Evolutionary conservation across 2,888 invertebrate species (phyloP).

Genomic region (Seira musarum): DNA sequence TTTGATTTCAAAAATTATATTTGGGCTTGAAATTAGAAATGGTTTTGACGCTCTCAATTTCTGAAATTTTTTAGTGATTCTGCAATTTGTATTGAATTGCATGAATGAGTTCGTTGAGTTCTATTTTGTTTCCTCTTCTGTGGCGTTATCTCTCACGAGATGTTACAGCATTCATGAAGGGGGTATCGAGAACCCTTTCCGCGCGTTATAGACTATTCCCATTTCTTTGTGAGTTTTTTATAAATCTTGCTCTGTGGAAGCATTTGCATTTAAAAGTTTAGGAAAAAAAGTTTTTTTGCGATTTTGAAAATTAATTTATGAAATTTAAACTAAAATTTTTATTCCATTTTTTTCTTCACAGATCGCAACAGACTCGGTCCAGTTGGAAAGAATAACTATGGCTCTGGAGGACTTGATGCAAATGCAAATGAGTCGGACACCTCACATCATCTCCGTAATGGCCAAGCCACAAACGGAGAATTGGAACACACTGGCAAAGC

Average conservation of each 20-base stretch:
- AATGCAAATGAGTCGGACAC: slow-evolving; percentile 55
- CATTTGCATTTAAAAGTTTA: neutral
- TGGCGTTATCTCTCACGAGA: neutral
- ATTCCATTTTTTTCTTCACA: slow-evolving; percentile 31
- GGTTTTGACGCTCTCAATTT: too few species aligned
- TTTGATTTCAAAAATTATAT: too few species aligned
- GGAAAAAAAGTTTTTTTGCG: neutral
- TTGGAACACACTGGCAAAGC: slow-evolving; percentile 40
- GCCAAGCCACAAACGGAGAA: slow-evolving; percentile 43
- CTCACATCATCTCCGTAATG: slow-evolving; percentile 37
- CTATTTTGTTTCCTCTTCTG: neutral
- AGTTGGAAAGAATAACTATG: slow-evolving; percentile 60
- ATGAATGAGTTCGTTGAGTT: too few species aligned
- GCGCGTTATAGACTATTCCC: slow-evolving; percentile 48
- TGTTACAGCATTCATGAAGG: slow-evolving; percentile 52
- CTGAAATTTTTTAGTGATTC: too few species aligned
- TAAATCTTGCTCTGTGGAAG: neutral
- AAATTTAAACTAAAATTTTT: neutral
- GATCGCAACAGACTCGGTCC: slow-evolving; percentile 65
- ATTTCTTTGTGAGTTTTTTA: slow-evolving; percentile 48
- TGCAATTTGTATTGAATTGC: too few species aligned
- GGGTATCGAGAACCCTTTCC: slow-evolving; percentile 48
- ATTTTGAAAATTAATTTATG: neutral
- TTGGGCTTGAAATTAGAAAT: too few species aligned
- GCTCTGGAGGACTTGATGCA: slow-evolving; percentile 48